Evolutionary conservation across 2,888 invertebrate genomes (phyloP).

Genomic region (Tupiocoris notatus): DNA sequence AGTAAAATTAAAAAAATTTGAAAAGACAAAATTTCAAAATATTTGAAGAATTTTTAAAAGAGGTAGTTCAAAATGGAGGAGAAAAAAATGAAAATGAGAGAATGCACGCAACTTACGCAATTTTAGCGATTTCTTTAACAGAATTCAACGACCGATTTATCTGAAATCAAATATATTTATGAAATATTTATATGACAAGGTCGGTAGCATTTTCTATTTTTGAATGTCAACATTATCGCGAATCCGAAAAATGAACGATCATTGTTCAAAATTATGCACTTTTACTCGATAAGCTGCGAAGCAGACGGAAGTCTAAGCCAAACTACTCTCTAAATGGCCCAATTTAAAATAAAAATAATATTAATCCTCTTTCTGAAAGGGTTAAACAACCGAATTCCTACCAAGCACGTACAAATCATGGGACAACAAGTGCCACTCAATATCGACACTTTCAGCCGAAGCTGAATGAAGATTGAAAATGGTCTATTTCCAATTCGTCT

Average conservation of each 20-base stretch:
- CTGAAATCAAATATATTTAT: slow-evolving; percentile 47
- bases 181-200: slow-evolving; percentile 30
- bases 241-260: background rate
- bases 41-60: slow-evolving; percentile 44
- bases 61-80: slow-evolving; percentile 40
- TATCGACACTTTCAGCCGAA: too few relatives aligned
- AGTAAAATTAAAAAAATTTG: background rate
- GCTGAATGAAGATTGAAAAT: too few relatives aligned
- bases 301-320: background rate
- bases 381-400: too few relatives aligned
- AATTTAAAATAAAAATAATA: too few relatives aligned
- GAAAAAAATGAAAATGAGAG: slow-evolving; percentile 40
- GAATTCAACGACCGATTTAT: slow-evolving; percentile 46
- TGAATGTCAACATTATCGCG: background rate
- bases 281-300: background rate
- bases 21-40: slow-evolving; percentile 41
- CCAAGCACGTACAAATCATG: too few relatives aligned
- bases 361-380: too few relatives aligned
- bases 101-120: slow-evolving; percentile 48
- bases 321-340: background rate
- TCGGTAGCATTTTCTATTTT: background rate
- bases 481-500: too few relatives aligned
- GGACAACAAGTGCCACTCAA: too few relatives aligned
- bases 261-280: background rate
- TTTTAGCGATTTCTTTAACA: slow-evolving; percentile 46